A percentile compares a stretch with the other conserved stretches of the same genome.
Conservation (phyloP, 2,888 invertebrate species). For the Eutolmus rufibarbis region DNA sequence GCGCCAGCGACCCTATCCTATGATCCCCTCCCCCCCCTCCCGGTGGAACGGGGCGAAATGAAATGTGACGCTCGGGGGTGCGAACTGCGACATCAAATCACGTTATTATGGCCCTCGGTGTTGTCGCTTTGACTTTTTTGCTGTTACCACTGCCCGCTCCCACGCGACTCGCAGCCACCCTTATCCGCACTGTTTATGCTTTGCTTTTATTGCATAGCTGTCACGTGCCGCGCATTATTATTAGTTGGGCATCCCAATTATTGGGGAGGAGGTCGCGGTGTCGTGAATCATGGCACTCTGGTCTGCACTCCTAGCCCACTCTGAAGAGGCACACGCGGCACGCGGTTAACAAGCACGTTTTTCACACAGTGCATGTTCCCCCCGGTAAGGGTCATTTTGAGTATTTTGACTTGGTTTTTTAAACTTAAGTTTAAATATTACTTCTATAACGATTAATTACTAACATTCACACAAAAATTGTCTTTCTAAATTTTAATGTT, state of each 20-base stretch:
- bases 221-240: conserved; percentile 36
- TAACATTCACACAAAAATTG: too few relatives aligned
- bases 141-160: background rate
- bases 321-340: background rate
- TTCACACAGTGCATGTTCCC: background rate
- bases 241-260: conserved; percentile 23
- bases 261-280: background rate
- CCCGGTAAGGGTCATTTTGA: background rate
- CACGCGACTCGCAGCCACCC: background rate
- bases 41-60: background rate
- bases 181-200: background rate
- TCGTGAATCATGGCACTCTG: background rate
- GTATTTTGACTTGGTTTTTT: too few relatives aligned
- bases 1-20: background rate
- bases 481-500: too few relatives aligned
- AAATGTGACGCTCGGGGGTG: conserved; percentile 32
- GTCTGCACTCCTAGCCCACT: background rate
- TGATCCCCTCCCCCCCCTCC: background rate
- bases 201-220: conserved; percentile 14
- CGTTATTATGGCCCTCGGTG: conserved; percentile 18
- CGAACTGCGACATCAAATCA: conserved; percentile 27
- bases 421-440: too few relatives aligned
- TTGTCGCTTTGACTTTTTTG: conserved; percentile 27
- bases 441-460: too few relatives aligned
- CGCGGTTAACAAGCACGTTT: background rate